Percentiles rank a stretch among this genome's conserved stretches.
phyloP scores from a whole-genome alignment of 2,113 vertebrate species.

The Piprites chloris region DNA sequence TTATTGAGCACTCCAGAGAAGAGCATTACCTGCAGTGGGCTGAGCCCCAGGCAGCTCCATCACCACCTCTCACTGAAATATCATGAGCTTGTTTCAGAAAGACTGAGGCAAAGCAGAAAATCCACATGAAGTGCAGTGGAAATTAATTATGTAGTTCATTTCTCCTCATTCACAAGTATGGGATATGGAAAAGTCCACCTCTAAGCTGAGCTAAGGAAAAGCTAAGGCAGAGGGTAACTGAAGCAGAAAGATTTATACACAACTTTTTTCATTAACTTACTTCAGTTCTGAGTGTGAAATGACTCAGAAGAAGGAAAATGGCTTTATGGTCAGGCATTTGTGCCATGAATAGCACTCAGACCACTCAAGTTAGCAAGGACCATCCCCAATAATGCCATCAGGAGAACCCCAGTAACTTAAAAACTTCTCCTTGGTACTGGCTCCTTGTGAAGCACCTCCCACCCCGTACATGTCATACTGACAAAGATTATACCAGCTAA shows the following conservation, averaged over 20 bases:
- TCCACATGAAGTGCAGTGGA: background rate
- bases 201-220: background rate
- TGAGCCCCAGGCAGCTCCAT: background rate
- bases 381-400: accelerated
- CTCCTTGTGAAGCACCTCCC: background rate
- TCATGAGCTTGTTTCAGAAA: background rate
- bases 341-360: accelerated
- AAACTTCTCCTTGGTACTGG: background rate
- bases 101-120: background rate
- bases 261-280: background rate
- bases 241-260: background rate
- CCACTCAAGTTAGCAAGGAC: background rate
- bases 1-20: background rate
- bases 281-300: background rate
- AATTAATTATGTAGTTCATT: background rate
- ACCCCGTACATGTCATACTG: background rate
- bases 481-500: background rate
- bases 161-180: background rate
- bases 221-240: background rate
- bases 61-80: background rate
- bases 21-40: background rate
- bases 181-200: background rate
- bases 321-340: background rate
- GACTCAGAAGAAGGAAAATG: background rate
- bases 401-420: background rate